A percentile compares a stretch with the other conserved stretches of the same genome.
phyloP scores from a whole-genome alignment of 1,140 invertebrate species.

The Micrasema longulum region DNA sequence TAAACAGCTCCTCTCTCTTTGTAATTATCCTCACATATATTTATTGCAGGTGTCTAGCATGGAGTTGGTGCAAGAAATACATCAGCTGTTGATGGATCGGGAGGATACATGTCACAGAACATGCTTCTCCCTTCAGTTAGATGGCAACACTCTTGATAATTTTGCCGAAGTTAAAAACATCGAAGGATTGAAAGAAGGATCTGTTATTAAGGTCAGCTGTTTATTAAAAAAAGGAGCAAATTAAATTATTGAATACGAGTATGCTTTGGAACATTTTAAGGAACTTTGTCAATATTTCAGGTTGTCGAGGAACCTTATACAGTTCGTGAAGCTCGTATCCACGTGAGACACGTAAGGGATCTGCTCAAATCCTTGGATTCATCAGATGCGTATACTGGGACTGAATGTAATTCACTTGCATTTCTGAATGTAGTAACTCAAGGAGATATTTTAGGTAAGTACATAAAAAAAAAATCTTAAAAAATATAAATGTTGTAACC shows the following conservation, averaged over 20 bases:
- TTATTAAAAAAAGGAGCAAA: conserved; percentile 1
- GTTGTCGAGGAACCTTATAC: conserved; percentile 96
- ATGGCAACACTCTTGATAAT: conserved; percentile 94
- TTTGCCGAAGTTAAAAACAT: conserved; percentile 98
- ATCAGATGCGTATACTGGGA: conserved; percentile 94
- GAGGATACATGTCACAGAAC: conserved; percentile 98
- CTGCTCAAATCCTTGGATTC: conserved; percentile 93
- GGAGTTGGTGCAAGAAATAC: conserved; percentile 98
- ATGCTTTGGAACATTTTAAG: not conserved
- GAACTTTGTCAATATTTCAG: conserved; percentile 55
- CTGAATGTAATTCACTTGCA: conserved; percentile 95
- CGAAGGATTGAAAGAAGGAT: conserved; percentile 94
- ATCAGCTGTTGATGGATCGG: conserved; percentile 96
- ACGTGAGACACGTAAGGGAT: conserved; percentile 96
- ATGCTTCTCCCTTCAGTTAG: conserved; percentile 96
- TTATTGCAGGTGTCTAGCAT: conserved; percentile 88
- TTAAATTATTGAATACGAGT: not conserved
- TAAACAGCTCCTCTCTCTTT: too few species aligned
- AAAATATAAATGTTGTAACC: too few species aligned
- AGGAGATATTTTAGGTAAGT: conserved; percentile 80
- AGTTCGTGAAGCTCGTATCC: conserved; percentile 96
- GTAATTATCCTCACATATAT: too few species aligned
- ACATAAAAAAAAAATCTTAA: not conserved
- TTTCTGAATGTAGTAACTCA: conserved; percentile 95
- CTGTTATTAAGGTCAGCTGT: conserved; percentile 84